These are phyloP conservation scores for Sebastes schlegelii DNA, from an alignment of 2,113 vertebrate species.

Conservation along the genomic window DNA sequence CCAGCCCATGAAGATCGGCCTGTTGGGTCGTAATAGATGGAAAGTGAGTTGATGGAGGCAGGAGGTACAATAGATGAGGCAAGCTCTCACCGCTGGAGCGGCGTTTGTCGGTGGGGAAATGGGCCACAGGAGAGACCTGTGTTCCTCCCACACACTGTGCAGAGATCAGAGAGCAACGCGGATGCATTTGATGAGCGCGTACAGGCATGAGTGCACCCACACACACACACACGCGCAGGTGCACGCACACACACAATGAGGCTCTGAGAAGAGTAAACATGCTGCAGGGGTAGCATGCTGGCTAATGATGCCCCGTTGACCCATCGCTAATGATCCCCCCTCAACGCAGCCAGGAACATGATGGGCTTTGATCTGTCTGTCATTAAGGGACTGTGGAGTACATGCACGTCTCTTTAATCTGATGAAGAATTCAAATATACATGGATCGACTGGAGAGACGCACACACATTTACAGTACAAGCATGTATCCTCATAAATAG, in stretches of 20 bases:
- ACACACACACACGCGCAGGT: neutral
- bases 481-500: neutral
- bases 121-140: constrained; percentile 67
- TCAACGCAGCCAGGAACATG: constrained; percentile 62
- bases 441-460: constrained; percentile 3
- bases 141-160: constrained; percentile 70
- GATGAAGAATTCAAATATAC: constrained; percentile 55
- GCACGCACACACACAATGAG: constrained; percentile 24
- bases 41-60: constrained; percentile 80
- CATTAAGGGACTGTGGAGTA: constrained; percentile 65
- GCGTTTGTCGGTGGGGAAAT: constrained; percentile 72
- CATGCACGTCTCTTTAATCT: constrained; percentile 63
- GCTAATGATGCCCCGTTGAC: constrained; percentile 78
- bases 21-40: constrained; percentile 76
- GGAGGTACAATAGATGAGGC: constrained; percentile 71
- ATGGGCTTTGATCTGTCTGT: constrained; percentile 79
- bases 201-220: constrained; percentile 25
- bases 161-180: constrained; percentile 67
- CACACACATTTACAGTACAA: neutral
- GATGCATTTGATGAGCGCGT: constrained; percentile 55
- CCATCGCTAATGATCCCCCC: constrained; percentile 73
- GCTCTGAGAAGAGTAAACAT: constrained; percentile 36
- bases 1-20: constrained; percentile 71
- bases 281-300: constrained; percentile 53
- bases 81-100: constrained; percentile 57